phyloP scores from a whole-genome alignment of 2,113 vertebrate genomes.

The Pelobates fuscus region DNA sequence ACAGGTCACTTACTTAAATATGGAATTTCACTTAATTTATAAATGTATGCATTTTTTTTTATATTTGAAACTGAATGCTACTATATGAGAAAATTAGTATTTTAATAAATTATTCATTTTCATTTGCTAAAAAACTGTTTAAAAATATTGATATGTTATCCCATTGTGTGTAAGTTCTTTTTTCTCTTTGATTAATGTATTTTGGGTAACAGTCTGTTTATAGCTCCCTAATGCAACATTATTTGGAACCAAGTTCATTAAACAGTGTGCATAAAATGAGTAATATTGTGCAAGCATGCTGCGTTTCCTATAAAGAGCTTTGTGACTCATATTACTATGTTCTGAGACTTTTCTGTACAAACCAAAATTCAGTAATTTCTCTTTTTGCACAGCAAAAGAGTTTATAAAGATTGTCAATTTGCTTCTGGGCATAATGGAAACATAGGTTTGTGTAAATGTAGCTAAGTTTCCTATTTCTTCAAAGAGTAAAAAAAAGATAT shows the following conservation, averaged over 20 bases:
- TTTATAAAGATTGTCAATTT: background rate
- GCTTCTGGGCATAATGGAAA: background rate
- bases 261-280: slow-evolving; percentile 8
- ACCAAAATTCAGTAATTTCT: slow-evolving; percentile 14
- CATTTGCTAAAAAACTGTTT: background rate
- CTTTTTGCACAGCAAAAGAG: background rate
- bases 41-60: no score
- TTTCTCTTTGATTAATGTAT: slow-evolving; percentile 9
- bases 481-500: background rate
- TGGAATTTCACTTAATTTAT: no score
- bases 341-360: background rate
- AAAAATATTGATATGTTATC: background rate
- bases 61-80: no score
- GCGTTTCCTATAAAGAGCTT: slow-evolving; percentile 6
- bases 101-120: background rate
- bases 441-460: background rate
- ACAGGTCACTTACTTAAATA: background rate
- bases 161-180: background rate
- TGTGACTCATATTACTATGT: background rate
- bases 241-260: slow-evolving; percentile 19
- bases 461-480: background rate
- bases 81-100: no score
- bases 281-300: slow-evolving; percentile 6
- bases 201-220: background rate
- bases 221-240: slow-evolving; percentile 26